phyloP scores from a whole-genome alignment of 64 coral and sea anemone species.

The Pocillopora verrucosa region DNA sequence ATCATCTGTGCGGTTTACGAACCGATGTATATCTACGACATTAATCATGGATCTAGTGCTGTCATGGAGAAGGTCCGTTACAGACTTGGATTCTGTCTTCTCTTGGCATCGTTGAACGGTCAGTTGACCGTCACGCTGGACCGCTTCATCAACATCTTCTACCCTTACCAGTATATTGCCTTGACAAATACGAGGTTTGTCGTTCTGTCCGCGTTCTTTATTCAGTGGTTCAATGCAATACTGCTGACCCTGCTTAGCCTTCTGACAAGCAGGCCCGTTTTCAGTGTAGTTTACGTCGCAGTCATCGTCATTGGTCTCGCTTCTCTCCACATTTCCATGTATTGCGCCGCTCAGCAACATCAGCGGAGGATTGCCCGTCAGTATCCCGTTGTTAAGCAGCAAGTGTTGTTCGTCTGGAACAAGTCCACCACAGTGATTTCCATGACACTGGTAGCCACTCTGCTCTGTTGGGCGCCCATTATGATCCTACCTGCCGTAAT shows the following conservation, averaged over 20 bases:
- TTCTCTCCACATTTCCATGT: background rate
- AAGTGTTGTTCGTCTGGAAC: background rate
- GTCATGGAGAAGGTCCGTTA: no score
- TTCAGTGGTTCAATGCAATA: background rate
- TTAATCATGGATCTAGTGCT: background rate
- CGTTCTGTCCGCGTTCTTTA: background rate
- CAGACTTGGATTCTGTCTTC: background rate
- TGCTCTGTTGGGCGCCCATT: background rate
- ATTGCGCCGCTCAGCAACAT: background rate
- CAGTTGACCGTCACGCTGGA: background rate
- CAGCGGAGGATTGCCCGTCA: background rate
- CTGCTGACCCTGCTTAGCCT: no score
- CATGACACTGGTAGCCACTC: background rate
- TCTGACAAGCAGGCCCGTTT: background rate
- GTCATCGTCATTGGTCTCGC: background rate
- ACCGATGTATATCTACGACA: background rate
- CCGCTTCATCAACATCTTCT: background rate
- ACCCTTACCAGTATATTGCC: background rate
- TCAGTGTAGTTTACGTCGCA: background rate
- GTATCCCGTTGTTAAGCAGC: background rate
- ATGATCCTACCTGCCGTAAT: background rate
- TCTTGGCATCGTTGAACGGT: background rate
- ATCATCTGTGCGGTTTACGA: constrained; percentile 5
- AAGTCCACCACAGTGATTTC: background rate
- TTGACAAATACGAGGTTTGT: background rate